A percentile compares a stretch with the other conserved stretches of the same genome.
Conservation (phyloP, 2,797 vertebrate genomes). For the Enteromius paludinosus region DNA sequence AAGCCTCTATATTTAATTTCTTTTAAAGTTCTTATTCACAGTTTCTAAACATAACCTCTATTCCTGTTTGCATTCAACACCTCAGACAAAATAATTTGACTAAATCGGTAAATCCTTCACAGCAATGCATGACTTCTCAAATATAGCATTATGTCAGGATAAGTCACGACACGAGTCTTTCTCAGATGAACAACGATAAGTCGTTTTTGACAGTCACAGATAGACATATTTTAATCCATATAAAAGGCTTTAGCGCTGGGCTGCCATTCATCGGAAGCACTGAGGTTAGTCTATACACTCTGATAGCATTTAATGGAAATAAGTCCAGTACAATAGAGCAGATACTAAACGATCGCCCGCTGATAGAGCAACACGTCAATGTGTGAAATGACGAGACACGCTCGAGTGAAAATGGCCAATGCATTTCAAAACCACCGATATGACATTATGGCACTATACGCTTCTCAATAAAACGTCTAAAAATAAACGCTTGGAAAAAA, state of each 20-base stretch:
- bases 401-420: constrained; percentile 37
- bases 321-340: constrained; percentile 38
- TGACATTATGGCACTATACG: constrained; percentile 54
- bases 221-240: constrained; percentile 53
- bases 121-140: constrained; percentile 19
- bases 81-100: constrained; percentile 18
- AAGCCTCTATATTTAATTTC: constrained; percentile 64
- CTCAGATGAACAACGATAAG: constrained; percentile 47
- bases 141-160: constrained; percentile 37
- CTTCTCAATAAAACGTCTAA: constrained; percentile 29
- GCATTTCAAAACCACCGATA: constrained; percentile 50
- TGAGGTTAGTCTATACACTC: constrained; percentile 41
- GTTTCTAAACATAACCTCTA: constrained; percentile 17
- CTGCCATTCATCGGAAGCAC: constrained; percentile 40
- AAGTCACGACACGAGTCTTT: constrained; percentile 25
- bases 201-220: constrained; percentile 47
- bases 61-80: not conserved
- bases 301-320: constrained; percentile 48
- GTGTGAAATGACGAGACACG: constrained; percentile 42
- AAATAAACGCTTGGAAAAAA: constrained; percentile 47
- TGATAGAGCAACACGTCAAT: constrained; percentile 18
- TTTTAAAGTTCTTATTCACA: not conserved
- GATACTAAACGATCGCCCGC: constrained; percentile 14
- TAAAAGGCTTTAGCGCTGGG: constrained; percentile 41
- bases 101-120: constrained; percentile 38